phyloP scores from a whole-genome alignment of 2,797 vertebrate species.

The Acanthiza pusilla region DNA sequence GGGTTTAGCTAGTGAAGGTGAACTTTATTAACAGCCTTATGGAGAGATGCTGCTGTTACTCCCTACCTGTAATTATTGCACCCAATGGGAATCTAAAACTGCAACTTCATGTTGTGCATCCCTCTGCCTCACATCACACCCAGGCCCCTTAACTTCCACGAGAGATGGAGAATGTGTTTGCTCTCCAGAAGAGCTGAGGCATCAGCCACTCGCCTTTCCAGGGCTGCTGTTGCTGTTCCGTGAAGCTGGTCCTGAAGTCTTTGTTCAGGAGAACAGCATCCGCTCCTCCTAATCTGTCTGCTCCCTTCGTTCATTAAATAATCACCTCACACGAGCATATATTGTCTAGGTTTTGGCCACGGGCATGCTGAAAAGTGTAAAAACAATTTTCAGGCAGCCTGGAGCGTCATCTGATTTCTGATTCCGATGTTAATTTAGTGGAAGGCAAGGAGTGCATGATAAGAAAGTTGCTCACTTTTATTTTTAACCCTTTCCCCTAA shows the following conservation, averaged over 20 bases:
- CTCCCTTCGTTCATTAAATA: constrained; percentile 62
- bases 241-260: constrained; percentile 20
- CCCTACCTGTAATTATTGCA: not conserved
- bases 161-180: not conserved
- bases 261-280: constrained; percentile 34
- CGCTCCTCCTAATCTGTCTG: constrained; percentile 23
- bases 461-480: constrained; percentile 10
- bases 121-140: not conserved
- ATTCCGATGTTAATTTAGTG: constrained; percentile 3
- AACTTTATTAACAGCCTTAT: constrained; percentile 36
- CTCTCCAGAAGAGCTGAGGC: not conserved
- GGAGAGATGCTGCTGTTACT: constrained; percentile 14
- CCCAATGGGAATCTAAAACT: constrained; percentile 4
- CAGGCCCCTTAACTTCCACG: not conserved
- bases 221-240: not conserved
- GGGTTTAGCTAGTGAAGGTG: constrained; percentile 20
- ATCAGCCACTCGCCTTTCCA: not conserved
- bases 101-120: not conserved
- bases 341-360: constrained; percentile 11
- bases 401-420: constrained; percentile 30
- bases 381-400: constrained; percentile 37
- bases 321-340: constrained; percentile 7
- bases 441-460: constrained; percentile 10
- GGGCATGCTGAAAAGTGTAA: not conserved
- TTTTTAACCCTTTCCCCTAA: constrained; percentile 46